A percentile compares a stretch with the other conserved stretches of the same genome.
Conservation (phyloP, 2,797 vertebrate species). For the Chaenodraco wilsoni region DNA sequence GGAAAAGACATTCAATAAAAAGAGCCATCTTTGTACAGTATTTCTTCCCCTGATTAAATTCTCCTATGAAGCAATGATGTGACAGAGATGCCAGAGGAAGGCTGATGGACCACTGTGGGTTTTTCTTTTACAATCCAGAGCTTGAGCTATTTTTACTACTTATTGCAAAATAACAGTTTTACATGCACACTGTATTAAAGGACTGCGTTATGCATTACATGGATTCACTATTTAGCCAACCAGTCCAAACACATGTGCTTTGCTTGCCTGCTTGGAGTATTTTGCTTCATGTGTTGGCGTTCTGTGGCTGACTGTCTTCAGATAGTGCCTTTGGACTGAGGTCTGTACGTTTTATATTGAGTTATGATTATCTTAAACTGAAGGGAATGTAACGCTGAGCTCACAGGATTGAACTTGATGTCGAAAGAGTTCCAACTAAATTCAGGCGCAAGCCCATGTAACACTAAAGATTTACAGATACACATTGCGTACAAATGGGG, state of each 20-base stretch:
- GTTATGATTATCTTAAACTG: constrained; percentile 58
- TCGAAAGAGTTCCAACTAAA: constrained; percentile 27
- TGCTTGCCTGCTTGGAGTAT: constrained; percentile 19
- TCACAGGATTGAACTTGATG: constrained; percentile 35
- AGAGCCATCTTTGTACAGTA: neutral
- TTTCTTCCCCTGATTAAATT: neutral
- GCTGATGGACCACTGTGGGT: constrained; percentile 26
- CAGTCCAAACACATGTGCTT: constrained; percentile 16
- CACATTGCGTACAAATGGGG: constrained; percentile 3
- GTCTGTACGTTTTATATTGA: constrained; percentile 30
- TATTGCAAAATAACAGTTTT: constrained; percentile 27
- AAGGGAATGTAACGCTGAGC: constrained; percentile 58
- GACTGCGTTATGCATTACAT: neutral
- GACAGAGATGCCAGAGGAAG: constrained; percentile 38
- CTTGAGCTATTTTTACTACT: constrained; percentile 34
- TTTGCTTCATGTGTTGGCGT: constrained; percentile 29
- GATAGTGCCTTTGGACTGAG: constrained; percentile 28
- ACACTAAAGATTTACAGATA: constrained; percentile 30
- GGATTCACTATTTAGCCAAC: constrained; percentile 12
- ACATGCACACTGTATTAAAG: constrained; percentile 1
- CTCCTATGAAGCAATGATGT: constrained; percentile 57
- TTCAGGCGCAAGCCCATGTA: constrained; percentile 12
- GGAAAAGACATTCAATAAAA: constrained; percentile 36
- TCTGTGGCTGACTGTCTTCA: constrained; percentile 38
- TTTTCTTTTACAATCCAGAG: constrained; percentile 58